A percentile compares a stretch with the other conserved stretches of the same genome.
Conservation (phyloP, 1,140 invertebrate genomes). For the Orussus abietinus region DNA sequence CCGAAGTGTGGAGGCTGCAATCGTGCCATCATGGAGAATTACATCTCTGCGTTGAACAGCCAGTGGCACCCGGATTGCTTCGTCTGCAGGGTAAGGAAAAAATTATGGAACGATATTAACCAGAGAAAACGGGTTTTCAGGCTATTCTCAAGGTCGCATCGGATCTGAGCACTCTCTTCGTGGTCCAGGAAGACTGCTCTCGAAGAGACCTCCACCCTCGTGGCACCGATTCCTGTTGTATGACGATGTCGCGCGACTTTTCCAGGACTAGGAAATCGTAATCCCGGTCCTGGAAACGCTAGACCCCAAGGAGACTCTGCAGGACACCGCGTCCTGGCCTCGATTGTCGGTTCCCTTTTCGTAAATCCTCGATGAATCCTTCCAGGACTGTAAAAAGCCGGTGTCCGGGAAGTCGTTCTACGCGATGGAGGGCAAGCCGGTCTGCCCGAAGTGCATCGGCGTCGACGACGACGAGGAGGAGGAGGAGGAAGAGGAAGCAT, state of each 20-base stretch:
- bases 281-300: too few relatives aligned
- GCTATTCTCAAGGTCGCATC: conserved; percentile 6
- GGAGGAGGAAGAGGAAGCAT: conserved; percentile 40
- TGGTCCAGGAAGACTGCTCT: too few relatives aligned
- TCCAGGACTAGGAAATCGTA: too few relatives aligned
- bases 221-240: too few relatives aligned
- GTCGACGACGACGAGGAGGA: conserved; percentile 82
- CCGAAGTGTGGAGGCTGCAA: conserved; percentile 98
- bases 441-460: conserved; percentile 85
- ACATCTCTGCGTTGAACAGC: conserved; percentile 94
- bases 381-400: conserved; percentile 87
- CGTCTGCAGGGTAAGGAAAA: conserved; percentile 90
- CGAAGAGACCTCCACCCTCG: too few relatives aligned
- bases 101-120: neutral
- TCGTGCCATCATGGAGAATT: conserved; percentile 97
- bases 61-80: conserved; percentile 99
- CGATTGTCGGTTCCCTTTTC: too few relatives aligned
- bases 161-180: too few relatives aligned
- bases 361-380: conserved; percentile 21
- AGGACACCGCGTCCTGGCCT: too few relatives aligned
- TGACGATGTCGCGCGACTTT: too few relatives aligned
- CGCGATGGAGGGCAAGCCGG: conserved; percentile 88
- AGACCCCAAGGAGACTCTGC: too few relatives aligned
- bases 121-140: conserved; percentile 10
- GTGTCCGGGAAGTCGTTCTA: conserved; percentile 94